These are phyloP conservation scores for Scaptomyza polygonia DNA, from an alignment of 2,888 invertebrate genomes.

Conservation along the genomic window DNA sequence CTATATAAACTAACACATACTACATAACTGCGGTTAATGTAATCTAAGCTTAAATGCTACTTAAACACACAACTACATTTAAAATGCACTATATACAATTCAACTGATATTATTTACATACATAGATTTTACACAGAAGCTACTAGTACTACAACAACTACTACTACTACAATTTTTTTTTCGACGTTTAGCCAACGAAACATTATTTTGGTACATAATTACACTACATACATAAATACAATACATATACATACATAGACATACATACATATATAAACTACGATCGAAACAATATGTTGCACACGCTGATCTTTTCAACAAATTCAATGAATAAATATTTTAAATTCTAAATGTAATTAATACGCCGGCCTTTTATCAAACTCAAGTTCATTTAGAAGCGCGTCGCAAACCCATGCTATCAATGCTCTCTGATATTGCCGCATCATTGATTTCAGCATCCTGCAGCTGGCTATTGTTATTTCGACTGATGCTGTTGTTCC, in stretches of 20 bases:
- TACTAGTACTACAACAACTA: conserved; percentile 7
- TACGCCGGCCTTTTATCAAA: no score
- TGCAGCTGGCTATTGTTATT: conserved; percentile 25
- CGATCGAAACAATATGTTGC: conserved; percentile 49
- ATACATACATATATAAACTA: conserved; percentile 4
- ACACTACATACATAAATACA: conserved; percentile 25
- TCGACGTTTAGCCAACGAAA: neutral
- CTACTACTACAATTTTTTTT: neutral
- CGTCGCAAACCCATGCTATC: conserved; percentile 51
- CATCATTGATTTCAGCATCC: conserved; percentile 35
- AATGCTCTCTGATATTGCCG: conserved; percentile 47
- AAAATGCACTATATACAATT: conserved; percentile 55
- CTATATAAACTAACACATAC: conserved; percentile 15
- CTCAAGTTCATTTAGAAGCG: conserved; percentile 13
- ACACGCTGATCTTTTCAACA: conserved; percentile 47
- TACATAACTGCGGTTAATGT: conserved; percentile 41
- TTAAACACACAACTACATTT: conserved; percentile 34
- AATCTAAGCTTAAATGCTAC: conserved; percentile 34
- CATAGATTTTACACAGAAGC: conserved; percentile 14
- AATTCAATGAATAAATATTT: conserved; percentile 40
- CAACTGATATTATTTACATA: conserved; percentile 61
- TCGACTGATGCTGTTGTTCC: neutral
- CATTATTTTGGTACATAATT: conserved; percentile 26
- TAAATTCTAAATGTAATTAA: conserved; percentile 29
- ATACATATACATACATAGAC: conserved; percentile 28